Evolutionary conservation across 2,113 vertebrate genomes (phyloP).

Genomic region (Piaya cayana): DNA sequence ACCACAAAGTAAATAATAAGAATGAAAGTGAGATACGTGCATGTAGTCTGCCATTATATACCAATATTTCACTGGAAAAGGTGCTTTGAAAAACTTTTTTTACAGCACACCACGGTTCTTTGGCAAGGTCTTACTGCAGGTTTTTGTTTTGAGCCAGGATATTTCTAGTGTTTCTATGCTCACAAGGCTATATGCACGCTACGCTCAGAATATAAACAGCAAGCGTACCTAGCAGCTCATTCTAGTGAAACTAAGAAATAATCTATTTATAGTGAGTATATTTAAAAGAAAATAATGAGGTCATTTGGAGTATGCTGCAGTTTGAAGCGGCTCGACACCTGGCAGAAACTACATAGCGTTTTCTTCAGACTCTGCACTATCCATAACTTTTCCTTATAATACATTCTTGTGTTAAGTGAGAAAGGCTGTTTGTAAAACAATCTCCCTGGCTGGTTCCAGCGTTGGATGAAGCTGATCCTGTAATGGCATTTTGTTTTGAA

Average conservation of each 20-base stretch:
- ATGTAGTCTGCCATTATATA: conserved; percentile 32
- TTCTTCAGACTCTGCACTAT: conserved; percentile 61
- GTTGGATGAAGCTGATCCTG: conserved; percentile 85
- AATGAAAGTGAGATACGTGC: conserved; percentile 55
- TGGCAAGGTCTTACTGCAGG: conserved; percentile 21
- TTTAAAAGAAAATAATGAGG: conserved; percentile 80
- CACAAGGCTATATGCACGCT: background rate
- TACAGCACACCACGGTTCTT: background rate
- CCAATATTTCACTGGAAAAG: conserved; percentile 17
- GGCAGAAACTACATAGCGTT: conserved; percentile 64
- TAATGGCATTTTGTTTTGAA: conserved; percentile 93
- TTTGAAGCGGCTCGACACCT: conserved; percentile 75
- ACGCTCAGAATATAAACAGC: conserved; percentile 54
- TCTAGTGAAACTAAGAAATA: conserved; percentile 68
- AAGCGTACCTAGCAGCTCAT: conserved; percentile 58
- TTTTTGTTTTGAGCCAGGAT: conserved; percentile 37
- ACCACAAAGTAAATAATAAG: conserved; percentile 64
- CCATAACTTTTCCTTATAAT: conserved; percentile 81
- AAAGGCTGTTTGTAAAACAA: conserved; percentile 86
- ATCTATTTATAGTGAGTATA: conserved; percentile 78
- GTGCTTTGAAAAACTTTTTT: background rate
- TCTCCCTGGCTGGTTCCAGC: conserved; percentile 74
- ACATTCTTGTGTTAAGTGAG: conserved; percentile 85
- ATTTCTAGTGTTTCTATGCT: conserved; percentile 15
- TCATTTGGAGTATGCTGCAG: conserved; percentile 71